A percentile compares a stretch with the other conserved stretches of the same genome.
phyloP scores from a whole-genome alignment of 2,113 vertebrate species.

The Castor canadensis region DNA sequence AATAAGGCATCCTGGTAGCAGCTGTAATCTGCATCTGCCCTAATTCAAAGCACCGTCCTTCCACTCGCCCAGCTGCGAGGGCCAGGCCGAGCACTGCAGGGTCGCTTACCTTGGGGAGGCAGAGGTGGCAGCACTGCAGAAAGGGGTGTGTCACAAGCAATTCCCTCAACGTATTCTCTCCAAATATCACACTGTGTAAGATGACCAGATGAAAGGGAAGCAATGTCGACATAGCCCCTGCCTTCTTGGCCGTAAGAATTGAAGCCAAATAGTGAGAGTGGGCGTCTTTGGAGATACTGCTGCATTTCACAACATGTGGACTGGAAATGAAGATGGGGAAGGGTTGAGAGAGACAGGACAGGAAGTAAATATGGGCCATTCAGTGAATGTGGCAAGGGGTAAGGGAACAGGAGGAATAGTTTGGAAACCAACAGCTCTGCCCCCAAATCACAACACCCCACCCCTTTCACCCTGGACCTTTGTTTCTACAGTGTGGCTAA shows the following conservation, averaged over 20 bases:
- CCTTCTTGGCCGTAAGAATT: background rate
- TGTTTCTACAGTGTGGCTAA: background rate
- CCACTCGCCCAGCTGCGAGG: background rate
- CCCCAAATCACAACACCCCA: background rate
- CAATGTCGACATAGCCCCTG: background rate
- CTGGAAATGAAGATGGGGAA: background rate
- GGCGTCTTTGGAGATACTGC: background rate
- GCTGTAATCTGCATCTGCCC: background rate
- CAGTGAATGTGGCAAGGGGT: background rate
- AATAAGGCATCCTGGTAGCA: conserved; percentile 15
- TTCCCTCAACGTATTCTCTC: background rate
- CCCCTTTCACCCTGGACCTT: background rate
- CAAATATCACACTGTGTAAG: background rate
- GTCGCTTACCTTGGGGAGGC: background rate
- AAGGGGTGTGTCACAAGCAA: background rate
- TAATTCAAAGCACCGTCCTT: background rate
- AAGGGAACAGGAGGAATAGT: background rate
- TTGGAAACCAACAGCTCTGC: background rate
- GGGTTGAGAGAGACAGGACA: background rate
- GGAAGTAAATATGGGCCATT: background rate
- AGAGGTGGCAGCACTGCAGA: background rate
- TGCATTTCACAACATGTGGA: background rate
- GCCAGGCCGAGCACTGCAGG: background rate
- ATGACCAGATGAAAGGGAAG: background rate
- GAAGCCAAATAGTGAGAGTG: background rate